Base-by-base conservation (phyloP, 1,140 invertebrate species). In the Microplitis demolitor region DNA sequence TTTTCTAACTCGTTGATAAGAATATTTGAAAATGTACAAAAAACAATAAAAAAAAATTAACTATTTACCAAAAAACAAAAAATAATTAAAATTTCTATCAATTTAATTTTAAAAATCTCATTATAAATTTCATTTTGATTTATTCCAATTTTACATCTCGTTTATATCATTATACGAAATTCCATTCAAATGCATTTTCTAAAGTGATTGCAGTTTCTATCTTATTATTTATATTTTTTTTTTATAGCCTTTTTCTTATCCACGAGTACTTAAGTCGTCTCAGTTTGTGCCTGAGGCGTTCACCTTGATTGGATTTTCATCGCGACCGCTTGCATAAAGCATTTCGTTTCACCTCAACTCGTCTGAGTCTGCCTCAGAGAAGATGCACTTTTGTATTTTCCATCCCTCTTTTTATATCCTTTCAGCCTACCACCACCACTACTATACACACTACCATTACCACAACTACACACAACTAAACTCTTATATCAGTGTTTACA, bases 261-360 rank as follows among this genome's bases (percentile, higher is more conserved):
- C 75, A 45, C 39, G 11, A 63, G 68, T 63, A 34, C 70, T 78
- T 78, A 78, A 76, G 78, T 78, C 76, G 78, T 79, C 79, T 76
- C 66, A 78, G 75, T 78, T 81, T 78, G 74, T 74, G 66, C 72
- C 71, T 66, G 24, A 51, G 8, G 73, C 77, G 74, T 79, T 80
- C 77, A 77, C 75, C 80, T 78, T 80, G 78, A 81, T 81, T 80
- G 80, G 78, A 80, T 80, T 81, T 81, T 81, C 78, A 79, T 81
- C 77, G 76, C 71, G 71, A 74, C 74, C 71, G 78, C 75, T 78
- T 81, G 80, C 80, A 81, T 81, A 78, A 78, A 79, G 78, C 72
- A 81, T 81, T 35, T 62, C 58, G 51, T 61, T 60, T 33, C 8
- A n/a, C 45, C 66, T 66, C 53, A 45, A 45, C 39, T 45, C 39